Conservation (phyloP, 2,113 vertebrate genomes). For the Poeciliopsis turrubarensis region DNA sequence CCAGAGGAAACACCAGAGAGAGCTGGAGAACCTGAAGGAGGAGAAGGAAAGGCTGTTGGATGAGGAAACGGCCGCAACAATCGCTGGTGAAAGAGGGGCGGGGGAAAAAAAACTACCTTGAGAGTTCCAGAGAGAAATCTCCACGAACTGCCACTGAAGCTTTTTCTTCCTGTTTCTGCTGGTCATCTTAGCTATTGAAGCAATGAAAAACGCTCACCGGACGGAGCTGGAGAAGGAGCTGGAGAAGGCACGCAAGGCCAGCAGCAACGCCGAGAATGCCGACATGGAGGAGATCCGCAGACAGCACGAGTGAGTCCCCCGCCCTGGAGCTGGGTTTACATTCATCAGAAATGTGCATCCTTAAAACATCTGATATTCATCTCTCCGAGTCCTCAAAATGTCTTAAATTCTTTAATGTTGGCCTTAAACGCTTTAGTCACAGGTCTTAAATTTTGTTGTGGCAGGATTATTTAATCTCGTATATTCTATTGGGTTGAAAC, state of each 20-base stretch:
- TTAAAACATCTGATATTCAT: too few species aligned
- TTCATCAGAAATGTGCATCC: too few species aligned
- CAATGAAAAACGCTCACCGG: conserved; percentile 86
- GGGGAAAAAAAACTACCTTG: background rate
- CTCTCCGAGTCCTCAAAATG: too few species aligned
- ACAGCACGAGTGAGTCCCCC: conserved; percentile 80
- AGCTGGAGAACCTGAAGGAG: conserved; percentile 83
- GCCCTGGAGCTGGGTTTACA: background rate
- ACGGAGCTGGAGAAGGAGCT: conserved; percentile 83
- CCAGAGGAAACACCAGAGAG: conserved; percentile 84
- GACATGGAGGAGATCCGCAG: conserved; percentile 82
- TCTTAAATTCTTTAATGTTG: too few species aligned
- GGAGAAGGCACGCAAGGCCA: conserved; percentile 80
- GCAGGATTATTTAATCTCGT: too few species aligned
- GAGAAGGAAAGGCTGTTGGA: conserved; percentile 83
- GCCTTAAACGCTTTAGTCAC: too few species aligned
- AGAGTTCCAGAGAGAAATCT: background rate
- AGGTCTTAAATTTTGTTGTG: too few species aligned
- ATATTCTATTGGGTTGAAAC: too few species aligned
- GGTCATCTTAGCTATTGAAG: conserved; percentile 79
- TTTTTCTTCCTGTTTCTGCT: conserved; percentile 6
- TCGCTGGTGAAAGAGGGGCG: conserved; percentile 69
- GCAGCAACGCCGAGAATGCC: conserved; percentile 78
- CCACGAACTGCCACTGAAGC: background rate
- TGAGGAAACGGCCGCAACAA: conserved; percentile 84